Percentiles rank a stretch among this genome's conserved stretches.
Conservation (phyloP, 2,888 invertebrate species). For the Agriotes lineatus region DNA sequence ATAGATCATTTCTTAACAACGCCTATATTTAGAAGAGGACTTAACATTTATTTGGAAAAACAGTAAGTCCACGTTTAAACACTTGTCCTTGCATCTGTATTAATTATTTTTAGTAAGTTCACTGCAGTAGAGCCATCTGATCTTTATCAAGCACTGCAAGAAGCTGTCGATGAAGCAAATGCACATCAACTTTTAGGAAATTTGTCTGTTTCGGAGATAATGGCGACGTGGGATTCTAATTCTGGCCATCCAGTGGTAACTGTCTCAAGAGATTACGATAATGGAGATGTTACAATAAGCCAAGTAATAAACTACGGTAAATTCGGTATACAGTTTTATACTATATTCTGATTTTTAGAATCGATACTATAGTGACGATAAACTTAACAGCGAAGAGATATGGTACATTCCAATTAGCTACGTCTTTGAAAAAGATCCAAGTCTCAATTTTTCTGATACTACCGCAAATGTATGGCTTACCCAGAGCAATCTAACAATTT, state of each 20-base stretch:
- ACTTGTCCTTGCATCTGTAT: too few relatives aligned
- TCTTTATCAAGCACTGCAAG: conserved; percentile 31
- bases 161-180: conserved; percentile 21
- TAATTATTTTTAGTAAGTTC: conserved; percentile 31
- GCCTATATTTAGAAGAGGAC: conserved; percentile 36
- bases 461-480: conserved; percentile 68
- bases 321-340: too few relatives aligned
- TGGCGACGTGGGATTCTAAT: conserved; percentile 37
- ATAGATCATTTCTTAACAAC: conserved; percentile 40
- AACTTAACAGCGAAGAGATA: conserved; percentile 46
- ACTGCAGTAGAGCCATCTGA: conserved; percentile 13
- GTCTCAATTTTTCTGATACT: conserved; percentile 66
- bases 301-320: too few relatives aligned
- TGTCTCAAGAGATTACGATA: conserved; percentile 35
- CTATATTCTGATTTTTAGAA: too few relatives aligned
- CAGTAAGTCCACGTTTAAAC: too few relatives aligned
- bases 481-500: conserved; percentile 48
- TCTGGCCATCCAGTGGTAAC: conserved; percentile 34
- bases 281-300: conserved; percentile 14
- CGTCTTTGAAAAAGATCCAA: conserved; percentile 57
- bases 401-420: conserved; percentile 72
- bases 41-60: conserved; percentile 38
- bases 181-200: conserved; percentile 11
- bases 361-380: conserved; percentile 8
- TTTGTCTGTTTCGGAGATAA: conserved; percentile 23